Evolutionary conservation across 2,113 vertebrate species (phyloP).

Genomic region (Paramisgurnus dabryanus): DNA sequence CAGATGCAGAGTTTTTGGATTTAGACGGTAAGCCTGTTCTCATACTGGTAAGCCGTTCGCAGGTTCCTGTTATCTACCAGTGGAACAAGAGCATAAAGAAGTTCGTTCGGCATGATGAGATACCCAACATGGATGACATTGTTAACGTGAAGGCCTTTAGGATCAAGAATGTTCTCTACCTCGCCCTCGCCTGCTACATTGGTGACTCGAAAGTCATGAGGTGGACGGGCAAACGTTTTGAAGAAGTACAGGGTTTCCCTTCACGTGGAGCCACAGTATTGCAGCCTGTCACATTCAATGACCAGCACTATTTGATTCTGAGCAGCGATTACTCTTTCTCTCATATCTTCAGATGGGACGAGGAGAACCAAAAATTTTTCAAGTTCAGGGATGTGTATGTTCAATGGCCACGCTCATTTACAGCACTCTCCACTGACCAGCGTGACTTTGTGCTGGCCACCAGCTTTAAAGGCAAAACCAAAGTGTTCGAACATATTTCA

Average conservation of each 20-base stretch:
- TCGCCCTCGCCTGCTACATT: conserved; percentile 92
- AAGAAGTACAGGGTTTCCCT: conserved; percentile 89
- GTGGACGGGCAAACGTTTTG: conserved; percentile 90
- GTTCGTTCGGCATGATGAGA: conserved; percentile 85
- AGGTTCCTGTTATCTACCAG: conserved; percentile 89
- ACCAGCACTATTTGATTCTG: conserved; percentile 88
- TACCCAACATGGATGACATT: conserved; percentile 90
- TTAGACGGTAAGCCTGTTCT: conserved; percentile 88
- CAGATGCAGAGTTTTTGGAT: conserved; percentile 87
- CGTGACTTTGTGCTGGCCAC: conserved; percentile 95
- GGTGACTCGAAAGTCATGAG: conserved; percentile 94
- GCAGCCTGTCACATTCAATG: conserved; percentile 90
- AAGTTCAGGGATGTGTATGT: conserved; percentile 97
- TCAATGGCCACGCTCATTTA: conserved; percentile 92
- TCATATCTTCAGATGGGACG: conserved; percentile 93
- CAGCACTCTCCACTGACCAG: conserved; percentile 83
- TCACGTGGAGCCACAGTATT: conserved; percentile 94
- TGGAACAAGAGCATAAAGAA: conserved; percentile 92
- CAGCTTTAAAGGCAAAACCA: conserved; percentile 95
- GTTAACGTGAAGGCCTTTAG: conserved; percentile 90
- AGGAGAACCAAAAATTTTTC: conserved; percentile 82
- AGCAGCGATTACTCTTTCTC: conserved; percentile 98
- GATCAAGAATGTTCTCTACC: conserved; percentile 80
- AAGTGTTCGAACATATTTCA: conserved; percentile 91
- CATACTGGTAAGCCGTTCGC: conserved; percentile 92